Percentiles rank a stretch among this genome's conserved stretches.
Evolutionary conservation across 2,888 invertebrate genomes (phyloP).

Genomic region (Neocrepidodera transversa): DNA sequence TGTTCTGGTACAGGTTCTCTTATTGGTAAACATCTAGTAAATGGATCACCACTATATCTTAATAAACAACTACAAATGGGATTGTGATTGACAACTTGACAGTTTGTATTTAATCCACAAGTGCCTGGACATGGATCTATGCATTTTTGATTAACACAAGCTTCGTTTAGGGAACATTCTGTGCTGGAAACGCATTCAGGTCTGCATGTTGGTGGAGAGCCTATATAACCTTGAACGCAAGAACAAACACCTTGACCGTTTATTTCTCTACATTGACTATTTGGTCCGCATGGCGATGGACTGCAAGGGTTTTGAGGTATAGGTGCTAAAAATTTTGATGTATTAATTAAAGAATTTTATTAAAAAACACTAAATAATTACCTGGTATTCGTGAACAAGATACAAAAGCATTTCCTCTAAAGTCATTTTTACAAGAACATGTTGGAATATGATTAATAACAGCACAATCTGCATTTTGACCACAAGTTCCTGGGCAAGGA

Average conservation of each 20-base stretch:
- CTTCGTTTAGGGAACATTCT: slow-evolving; percentile 72
- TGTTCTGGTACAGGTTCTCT: slow-evolving; percentile 42
- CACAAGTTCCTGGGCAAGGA: slow-evolving; percentile 70
- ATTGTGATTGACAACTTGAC: slow-evolving; percentile 76
- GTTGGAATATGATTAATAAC: slow-evolving; percentile 66
- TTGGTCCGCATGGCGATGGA: slow-evolving; percentile 77
- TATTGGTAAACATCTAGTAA: slow-evolving; percentile 64
- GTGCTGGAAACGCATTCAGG: slow-evolving; percentile 76
- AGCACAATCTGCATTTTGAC: slow-evolving; percentile 67
- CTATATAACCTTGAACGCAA: slow-evolving; percentile 70
- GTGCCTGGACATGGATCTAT: slow-evolving; percentile 79
- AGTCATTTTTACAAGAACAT: slow-evolving; percentile 69
- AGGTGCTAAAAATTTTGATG: slow-evolving; percentile 43
- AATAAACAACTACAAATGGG: slow-evolving; percentile 75
- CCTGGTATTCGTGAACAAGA: slow-evolving; percentile 68
- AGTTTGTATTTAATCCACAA: slow-evolving; percentile 75
- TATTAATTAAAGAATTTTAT: neutral
- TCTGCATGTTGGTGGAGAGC: slow-evolving; percentile 75
- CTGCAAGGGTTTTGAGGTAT: slow-evolving; percentile 71
- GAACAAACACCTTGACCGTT: slow-evolving; percentile 74
- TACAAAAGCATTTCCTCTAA: slow-evolving; percentile 75
- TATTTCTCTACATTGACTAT: slow-evolving; percentile 71
- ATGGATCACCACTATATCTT: slow-evolving; percentile 73
- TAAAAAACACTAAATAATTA: slow-evolving; percentile 51
- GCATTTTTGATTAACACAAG: slow-evolving; percentile 78